phyloP scores from a whole-genome alignment of 2,888 invertebrate species.

The Dasypolia templi region DNA sequence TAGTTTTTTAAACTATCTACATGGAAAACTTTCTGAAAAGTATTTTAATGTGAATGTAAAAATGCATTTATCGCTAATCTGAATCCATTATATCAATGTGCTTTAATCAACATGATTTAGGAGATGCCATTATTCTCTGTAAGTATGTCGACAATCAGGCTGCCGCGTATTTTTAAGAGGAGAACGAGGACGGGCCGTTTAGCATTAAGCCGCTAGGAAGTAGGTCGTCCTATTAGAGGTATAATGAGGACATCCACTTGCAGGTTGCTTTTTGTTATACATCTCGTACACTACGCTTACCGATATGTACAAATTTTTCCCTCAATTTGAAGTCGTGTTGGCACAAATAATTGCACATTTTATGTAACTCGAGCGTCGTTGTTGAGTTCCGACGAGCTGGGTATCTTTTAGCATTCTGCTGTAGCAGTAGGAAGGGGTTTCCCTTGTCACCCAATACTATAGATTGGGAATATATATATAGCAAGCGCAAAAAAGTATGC shows the following conservation, averaged over 20 bases:
- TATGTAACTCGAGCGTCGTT: constrained; percentile 24
- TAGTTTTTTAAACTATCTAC: constrained; percentile 76
- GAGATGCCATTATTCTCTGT: constrained; percentile 59
- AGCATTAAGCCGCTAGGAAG: constrained; percentile 67
- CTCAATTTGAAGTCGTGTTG: constrained; percentile 37
- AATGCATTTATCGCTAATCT: constrained; percentile 30
- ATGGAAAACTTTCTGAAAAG: constrained; percentile 50
- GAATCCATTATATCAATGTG: constrained; percentile 33
- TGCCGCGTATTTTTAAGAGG: constrained; percentile 57
- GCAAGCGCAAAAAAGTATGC: background rate
- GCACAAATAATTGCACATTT: constrained; percentile 35
- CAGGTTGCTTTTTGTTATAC: constrained; percentile 29
- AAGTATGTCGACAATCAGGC: constrained; percentile 70
- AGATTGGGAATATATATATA: constrained; percentile 2
- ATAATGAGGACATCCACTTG: constrained; percentile 50
- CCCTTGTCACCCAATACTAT: background rate
- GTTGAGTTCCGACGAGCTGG: constrained; percentile 38
- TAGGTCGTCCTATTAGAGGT: constrained; percentile 60
- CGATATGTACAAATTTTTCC: constrained; percentile 37
- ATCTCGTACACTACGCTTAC: constrained; percentile 23
- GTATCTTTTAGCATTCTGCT: constrained; percentile 42
- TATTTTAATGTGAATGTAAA: constrained; percentile 56
- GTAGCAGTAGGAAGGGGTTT: constrained; percentile 6
- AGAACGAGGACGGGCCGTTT: constrained; percentile 75
- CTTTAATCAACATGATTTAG: constrained; percentile 57